Conservation (phyloP, 2,797 vertebrate species). For the Muscicapa comitata region DNA sequence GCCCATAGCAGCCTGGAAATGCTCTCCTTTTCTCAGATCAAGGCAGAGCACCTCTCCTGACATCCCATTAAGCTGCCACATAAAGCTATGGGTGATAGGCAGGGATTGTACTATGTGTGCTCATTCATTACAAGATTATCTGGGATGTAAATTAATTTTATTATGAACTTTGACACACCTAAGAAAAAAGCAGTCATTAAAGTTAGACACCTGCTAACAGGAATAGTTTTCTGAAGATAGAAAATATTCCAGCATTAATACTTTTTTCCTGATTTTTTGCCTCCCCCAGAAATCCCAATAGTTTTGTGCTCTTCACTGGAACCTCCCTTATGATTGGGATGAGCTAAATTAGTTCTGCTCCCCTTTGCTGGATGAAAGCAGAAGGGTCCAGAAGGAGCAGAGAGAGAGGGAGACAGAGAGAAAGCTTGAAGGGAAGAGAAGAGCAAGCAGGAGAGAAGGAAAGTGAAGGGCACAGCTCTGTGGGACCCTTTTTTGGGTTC, state of each 20-base stretch:
- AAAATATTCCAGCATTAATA: neutral
- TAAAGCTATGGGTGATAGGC: neutral
- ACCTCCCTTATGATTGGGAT: neutral
- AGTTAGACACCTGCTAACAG: neutral
- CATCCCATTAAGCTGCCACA: neutral
- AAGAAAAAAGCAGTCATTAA: neutral
- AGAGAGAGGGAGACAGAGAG: neutral
- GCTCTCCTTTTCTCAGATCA: neutral
- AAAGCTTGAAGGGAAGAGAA: neutral
- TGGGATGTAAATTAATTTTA: neutral
- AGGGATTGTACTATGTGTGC: neutral
- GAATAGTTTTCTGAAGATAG: neutral
- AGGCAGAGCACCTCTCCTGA: neutral
- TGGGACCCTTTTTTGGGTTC: neutral
- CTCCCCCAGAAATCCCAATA: neutral
- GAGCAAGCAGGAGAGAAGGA: neutral
- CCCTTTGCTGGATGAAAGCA: rapidly evolving
- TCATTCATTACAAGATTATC: neutral
- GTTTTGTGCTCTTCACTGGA: neutral
- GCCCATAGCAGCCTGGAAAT: neutral
- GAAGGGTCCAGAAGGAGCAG: neutral
- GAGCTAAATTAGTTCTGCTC: neutral
- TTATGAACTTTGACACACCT: neutral
- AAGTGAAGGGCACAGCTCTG: rapidly evolving
- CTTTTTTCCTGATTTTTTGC: neutral